Conservation (phyloP, 2,113 vertebrate genomes). For the Marmota flaviventris region DNA sequence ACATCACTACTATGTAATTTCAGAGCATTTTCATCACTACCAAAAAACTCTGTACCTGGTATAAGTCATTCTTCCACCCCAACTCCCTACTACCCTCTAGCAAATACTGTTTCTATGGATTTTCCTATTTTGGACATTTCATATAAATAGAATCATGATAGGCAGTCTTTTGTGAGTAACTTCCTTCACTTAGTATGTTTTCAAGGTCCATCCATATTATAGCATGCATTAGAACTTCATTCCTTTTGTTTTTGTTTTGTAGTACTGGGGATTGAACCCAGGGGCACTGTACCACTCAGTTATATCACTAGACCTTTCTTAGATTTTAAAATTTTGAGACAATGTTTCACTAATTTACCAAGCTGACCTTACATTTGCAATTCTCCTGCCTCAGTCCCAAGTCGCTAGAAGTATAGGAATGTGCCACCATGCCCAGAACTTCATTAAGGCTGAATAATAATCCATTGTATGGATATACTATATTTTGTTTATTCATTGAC, state of each 20-base stretch:
- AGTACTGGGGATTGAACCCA: no score
- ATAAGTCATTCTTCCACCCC: background rate
- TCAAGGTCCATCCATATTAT: background rate
- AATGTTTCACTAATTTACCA: no score
- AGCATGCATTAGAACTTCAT: background rate
- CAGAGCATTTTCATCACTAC: background rate
- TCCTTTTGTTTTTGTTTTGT: background rate
- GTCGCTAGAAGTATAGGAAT: no score
- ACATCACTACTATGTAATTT: background rate
- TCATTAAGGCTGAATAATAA: background rate
- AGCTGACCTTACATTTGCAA: no score
- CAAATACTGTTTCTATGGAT: background rate
- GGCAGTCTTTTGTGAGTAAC: background rate
- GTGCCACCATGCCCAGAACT: no score
- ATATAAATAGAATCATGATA: background rate
- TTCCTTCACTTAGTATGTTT: background rate
- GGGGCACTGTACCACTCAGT: no score
- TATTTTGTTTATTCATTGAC: background rate
- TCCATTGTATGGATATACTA: background rate
- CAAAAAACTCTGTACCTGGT: background rate
- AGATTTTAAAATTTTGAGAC: no score
- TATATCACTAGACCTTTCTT: no score
- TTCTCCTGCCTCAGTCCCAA: no score
- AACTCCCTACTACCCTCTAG: background rate
- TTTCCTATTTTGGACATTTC: background rate